Conservation (phyloP, 2,113 vertebrate genomes). For the Casuarius casuarius region DNA sequence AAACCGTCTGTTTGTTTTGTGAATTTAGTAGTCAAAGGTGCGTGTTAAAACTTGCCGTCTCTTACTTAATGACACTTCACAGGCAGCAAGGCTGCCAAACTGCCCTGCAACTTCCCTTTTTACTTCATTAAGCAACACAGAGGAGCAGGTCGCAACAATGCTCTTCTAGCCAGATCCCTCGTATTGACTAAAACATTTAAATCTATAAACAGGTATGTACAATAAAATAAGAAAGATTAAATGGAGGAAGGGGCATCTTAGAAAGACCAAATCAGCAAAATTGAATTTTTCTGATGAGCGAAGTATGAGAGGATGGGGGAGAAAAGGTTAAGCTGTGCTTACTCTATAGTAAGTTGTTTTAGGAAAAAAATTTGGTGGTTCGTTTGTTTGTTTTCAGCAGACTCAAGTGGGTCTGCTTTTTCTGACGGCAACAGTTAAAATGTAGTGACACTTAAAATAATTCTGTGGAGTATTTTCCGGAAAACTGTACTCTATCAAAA, state of each 20-base stretch:
- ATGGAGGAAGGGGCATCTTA: not conserved
- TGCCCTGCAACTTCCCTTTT: slow-evolving; percentile 20
- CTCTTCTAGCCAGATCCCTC: slow-evolving; percentile 26
- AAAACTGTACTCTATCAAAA: not conserved
- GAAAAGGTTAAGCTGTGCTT: not conserved
- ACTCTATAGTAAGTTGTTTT: not conserved
- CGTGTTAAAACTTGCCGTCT: slow-evolving; percentile 51
- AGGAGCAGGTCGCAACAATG: slow-evolving; percentile 20
- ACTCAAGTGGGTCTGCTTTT: slow-evolving; percentile 2
- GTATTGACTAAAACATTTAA: not conserved
- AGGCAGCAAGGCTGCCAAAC: slow-evolving; percentile 38
- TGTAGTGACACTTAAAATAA: not conserved
- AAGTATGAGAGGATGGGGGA: not conserved
- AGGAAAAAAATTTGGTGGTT: not conserved
- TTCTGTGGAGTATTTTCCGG: not conserved
- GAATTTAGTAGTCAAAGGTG: slow-evolving; percentile 72
- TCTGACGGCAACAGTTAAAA: slow-evolving; percentile 3
- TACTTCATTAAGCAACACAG: slow-evolving; percentile 43
- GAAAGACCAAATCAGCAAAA: not conserved
- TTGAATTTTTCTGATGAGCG: not conserved
- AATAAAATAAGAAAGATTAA: slow-evolving; percentile 7
- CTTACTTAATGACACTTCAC: slow-evolving; percentile 58
- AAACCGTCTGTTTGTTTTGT: slow-evolving; percentile 77
- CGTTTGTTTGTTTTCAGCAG: not conserved
- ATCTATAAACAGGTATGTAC: slow-evolving; percentile 5